These are phyloP conservation scores for Mesochorus sp. DNA, from an alignment of 2,888 invertebrate genomes.

Conservation along the genomic window DNA sequence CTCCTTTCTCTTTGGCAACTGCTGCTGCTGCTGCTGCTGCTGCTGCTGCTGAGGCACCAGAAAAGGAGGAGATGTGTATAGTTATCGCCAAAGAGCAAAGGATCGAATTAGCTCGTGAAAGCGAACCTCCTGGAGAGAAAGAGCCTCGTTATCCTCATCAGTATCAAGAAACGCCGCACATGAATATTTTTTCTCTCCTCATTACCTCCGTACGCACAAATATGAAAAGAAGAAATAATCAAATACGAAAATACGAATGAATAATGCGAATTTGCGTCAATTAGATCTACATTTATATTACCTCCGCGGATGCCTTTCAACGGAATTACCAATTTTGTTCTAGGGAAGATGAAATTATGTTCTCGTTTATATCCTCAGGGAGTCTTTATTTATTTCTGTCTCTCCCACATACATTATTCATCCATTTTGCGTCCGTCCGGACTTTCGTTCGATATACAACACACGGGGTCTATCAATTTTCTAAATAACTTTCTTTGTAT, in stretches of 20 bases:
- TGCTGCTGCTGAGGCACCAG: conserved; percentile 54
- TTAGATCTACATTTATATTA: neutral
- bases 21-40: no score
- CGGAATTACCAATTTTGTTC: conserved; percentile 1
- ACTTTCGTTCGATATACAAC: neutral
- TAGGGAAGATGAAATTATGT: neutral
- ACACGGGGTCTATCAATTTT: conserved; percentile 22
- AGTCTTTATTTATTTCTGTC: no score
- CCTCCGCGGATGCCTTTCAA: neutral
- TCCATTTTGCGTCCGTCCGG: neutral
- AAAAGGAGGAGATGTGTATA: conserved; percentile 27
- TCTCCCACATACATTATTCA: conserved; percentile 15
- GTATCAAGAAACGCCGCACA: neutral
- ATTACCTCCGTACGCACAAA: neutral
- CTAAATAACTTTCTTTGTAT: conserved; percentile 3
- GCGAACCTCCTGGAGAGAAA: conserved; percentile 1
- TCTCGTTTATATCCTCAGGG: neutral
- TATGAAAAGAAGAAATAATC: conserved; percentile 35
- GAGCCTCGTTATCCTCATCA: conserved; percentile 44
- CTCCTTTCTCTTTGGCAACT: conserved; percentile 1
- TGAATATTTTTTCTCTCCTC: neutral
- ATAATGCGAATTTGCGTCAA: neutral
- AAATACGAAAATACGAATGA: conserved; percentile 34
- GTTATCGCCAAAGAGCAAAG: conserved; percentile 53
- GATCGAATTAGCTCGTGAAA: conserved; percentile 46